Evolutionary conservation across 1,140 invertebrate genomes (phyloP), one percentile per base, ranked within the genome.

Genomic region (Aethina tumida): DNA sequence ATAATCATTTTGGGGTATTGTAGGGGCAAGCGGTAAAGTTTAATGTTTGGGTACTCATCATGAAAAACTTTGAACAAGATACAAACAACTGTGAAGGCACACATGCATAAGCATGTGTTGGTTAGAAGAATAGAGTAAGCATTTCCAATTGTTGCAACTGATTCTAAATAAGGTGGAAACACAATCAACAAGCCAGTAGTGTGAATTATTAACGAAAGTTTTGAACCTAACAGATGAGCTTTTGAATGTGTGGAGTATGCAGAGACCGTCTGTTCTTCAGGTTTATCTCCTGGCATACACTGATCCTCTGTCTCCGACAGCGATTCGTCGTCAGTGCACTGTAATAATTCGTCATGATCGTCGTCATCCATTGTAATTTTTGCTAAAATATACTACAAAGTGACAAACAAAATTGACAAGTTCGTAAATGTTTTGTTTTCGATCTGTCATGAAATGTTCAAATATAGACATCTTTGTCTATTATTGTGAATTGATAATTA

Each of bases 151-250:
- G 47, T 25, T 37, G 53, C 56, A 24, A 59, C 39, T 7, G 49
- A 32, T 19, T 55, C 47, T 14, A 51, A 40, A 39, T 58, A 59
- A 6, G 57, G 15, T n/a, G 58, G 58, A 19, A 60, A 25, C 25
- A 55, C 10, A 25, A 60, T 51, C 19, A 58, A 15, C 12, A 60
- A 24, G 5, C 29, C 33, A 26, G 47, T 38, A 24, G 55, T 48
- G 1, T 54, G 47, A 9, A 56, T 24, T 13, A 60, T 47, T 15
- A 60, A 37, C 9, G 48, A 21, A 13, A 50, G 28, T 35, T 53
- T 47, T 10, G 45, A 37, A 13, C 25, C 29, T 16, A 58, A 20
- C 36, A 60, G 59, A 39, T 59, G 47, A 4, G 49, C 21, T 46
- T 53, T 56, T n/a, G 49, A 49, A 22, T 58, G 55, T 6, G 28